A percentile compares a stretch with the other conserved stretches of the same genome.
Evolutionary conservation across 2,888 invertebrate genomes (phyloP).

Genomic region (Drosophila paucipuncta): DNA sequence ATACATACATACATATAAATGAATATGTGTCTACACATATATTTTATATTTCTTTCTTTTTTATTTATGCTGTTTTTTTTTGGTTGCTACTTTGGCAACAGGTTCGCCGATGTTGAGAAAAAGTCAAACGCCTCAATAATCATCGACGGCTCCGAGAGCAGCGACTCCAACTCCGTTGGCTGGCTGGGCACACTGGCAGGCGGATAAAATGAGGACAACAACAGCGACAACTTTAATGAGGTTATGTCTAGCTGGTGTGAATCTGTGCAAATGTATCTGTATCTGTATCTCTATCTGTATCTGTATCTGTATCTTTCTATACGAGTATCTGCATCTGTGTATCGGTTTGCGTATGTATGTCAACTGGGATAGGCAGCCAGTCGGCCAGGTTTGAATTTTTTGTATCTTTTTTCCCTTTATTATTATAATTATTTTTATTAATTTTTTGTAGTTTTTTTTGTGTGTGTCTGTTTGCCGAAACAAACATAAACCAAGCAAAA

Average conservation of each 20-base stretch:
- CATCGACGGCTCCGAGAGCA: slow-evolving; percentile 55
- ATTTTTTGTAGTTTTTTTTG: slow-evolving; percentile 8
- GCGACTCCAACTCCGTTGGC: slow-evolving; percentile 21
- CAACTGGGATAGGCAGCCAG: slow-evolving; percentile 57
- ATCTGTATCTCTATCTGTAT: slow-evolving; percentile 10
- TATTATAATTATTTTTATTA: slow-evolving; percentile 5
- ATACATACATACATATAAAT: slow-evolving; percentile 17
- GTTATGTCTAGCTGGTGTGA: slow-evolving; percentile 68
- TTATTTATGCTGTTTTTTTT: slow-evolving; percentile 27
- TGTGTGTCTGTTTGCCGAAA: slow-evolving; percentile 5
- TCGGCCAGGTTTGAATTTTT: slow-evolving; percentile 22
- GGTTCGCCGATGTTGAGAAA: slow-evolving; percentile 66
- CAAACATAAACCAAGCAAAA: slow-evolving; percentile 19
- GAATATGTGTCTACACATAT: slow-evolving; percentile 12
- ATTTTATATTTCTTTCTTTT: slow-evolving; percentile 25
- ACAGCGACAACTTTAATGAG: slow-evolving; percentile 78
- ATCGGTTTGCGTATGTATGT: slow-evolving; percentile 30
- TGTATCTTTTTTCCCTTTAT: not conserved
- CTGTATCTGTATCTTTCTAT: not conserved
- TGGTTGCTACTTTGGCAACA: slow-evolving; percentile 69
- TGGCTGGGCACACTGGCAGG: slow-evolving; percentile 41
- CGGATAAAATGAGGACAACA: slow-evolving; percentile 78
- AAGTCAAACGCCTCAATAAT: slow-evolving; percentile 78
- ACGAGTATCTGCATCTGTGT: not conserved
- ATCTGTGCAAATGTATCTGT: slow-evolving; percentile 29